A percentile compares a stretch with the other conserved stretches of the same genome.
These are phyloP conservation scores for Clamator glandarius DNA, from an alignment of 2,797 vertebrate species.

Conservation along the genomic window DNA sequence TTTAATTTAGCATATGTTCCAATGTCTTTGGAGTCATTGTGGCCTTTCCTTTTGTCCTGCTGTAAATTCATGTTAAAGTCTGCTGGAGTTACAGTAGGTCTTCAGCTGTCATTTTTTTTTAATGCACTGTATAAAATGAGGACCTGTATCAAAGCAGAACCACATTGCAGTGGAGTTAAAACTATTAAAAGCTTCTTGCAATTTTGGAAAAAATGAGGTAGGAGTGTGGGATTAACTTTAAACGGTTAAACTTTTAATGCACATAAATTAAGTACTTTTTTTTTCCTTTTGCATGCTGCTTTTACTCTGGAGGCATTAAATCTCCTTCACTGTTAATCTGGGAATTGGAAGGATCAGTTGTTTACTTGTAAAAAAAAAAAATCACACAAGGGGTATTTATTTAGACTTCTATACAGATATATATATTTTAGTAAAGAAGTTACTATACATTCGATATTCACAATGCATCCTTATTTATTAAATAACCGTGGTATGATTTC, in stretches of 20 bases:
- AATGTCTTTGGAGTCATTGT: not conserved
- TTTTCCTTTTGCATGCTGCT: not conserved
- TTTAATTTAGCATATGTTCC: not conserved
- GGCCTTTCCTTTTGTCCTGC: not conserved
- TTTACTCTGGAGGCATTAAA: not conserved
- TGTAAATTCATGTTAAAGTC: not conserved
- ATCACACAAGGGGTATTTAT: not conserved
- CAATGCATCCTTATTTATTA: slow-evolving; percentile 46
- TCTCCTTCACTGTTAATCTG: not conserved
- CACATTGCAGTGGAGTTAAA: not conserved
- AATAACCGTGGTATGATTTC: not conserved
- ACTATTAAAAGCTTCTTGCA: not conserved
- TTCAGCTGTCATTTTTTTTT: not conserved
- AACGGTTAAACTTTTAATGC: not conserved
- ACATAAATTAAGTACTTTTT: not conserved
- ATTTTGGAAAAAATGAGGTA: not conserved
- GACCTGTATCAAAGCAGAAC: not conserved
- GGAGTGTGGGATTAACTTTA: not conserved
- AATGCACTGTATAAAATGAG: not conserved
- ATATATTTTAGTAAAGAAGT: not conserved
- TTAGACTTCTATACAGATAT: not conserved
- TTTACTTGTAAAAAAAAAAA: not conserved
- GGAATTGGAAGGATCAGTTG: not conserved
- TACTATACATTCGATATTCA: not conserved
- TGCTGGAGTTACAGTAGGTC: not conserved